Percentiles rank a stretch among this genome's conserved stretches.
phyloP scores from a whole-genome alignment of 2,888 invertebrate genomes.

The Ochropleura plecta region DNA sequence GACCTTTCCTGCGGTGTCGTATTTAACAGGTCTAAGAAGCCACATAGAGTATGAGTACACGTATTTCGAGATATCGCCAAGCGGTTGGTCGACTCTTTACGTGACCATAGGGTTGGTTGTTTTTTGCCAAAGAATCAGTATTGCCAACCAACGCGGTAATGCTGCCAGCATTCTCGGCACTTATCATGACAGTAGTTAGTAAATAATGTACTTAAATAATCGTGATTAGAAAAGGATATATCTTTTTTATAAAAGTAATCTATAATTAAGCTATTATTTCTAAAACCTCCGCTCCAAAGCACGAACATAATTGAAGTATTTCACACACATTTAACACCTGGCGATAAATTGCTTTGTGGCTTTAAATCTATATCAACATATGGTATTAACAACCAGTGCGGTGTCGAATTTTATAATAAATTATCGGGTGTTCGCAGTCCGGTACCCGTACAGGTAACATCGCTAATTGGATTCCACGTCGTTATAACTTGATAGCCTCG shows the following conservation, averaged over 20 bases:
- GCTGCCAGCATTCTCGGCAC: too few relatives aligned
- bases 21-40: too few relatives aligned
- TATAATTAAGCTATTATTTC: neutral
- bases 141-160: too few relatives aligned
- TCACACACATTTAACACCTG: conserved; percentile 27
- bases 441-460: conserved; percentile 63
- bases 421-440: conserved; percentile 52
- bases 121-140: too few relatives aligned
- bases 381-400: conserved; percentile 57
- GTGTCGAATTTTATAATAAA: conserved; percentile 63
- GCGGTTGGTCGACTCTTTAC: too few relatives aligned
- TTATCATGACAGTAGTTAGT: too few relatives aligned
- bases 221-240: neutral
- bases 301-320: conserved; percentile 18
- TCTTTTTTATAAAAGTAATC: too few relatives aligned
- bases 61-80: too few relatives aligned
- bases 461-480: conserved; percentile 70
- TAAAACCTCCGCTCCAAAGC: neutral
- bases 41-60: too few relatives aligned
- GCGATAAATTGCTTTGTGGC: conserved; percentile 44
- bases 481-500: conserved; percentile 68
- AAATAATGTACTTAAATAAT: neutral
- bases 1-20: too few relatives aligned
- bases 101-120: too few relatives aligned
- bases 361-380: conserved; percentile 55